Conservation (phyloP, 2,113 vertebrate species). For the Sphyrna mokarran region DNA sequence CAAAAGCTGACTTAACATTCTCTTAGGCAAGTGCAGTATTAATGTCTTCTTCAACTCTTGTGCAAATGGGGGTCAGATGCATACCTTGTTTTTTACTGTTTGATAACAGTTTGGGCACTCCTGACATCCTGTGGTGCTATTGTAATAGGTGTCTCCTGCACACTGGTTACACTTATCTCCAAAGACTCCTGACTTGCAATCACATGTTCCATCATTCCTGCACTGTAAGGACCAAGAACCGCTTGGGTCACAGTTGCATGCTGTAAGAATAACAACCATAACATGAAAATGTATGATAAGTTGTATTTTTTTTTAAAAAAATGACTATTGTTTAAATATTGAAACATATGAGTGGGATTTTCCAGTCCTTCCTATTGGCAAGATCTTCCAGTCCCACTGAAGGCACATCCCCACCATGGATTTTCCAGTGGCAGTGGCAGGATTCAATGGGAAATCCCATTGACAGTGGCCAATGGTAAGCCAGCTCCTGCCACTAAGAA, state of each 20-base stretch:
- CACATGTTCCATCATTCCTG: conserved; percentile 63
- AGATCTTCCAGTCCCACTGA: too few species aligned
- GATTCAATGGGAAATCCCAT: too few species aligned
- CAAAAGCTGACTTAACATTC: neutral
- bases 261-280: conserved; percentile 48
- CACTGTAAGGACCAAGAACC: conserved; percentile 62
- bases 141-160: conserved; percentile 28
- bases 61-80: neutral
- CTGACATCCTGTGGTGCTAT: conserved; percentile 32
- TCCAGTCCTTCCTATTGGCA: too few species aligned
- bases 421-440: too few species aligned
- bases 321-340: neutral
- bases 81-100: conserved; percentile 4
- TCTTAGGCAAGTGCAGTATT: neutral
- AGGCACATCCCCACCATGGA: too few species aligned
- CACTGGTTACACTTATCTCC: conserved; percentile 65
- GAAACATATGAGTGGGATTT: neutral
- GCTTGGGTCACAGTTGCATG: conserved; percentile 62
- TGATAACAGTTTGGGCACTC: conserved; percentile 77
- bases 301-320: neutral
- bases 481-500: too few species aligned
- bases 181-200: conserved; percentile 69
- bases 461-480: too few species aligned
- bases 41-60: neutral
- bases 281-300: neutral